phyloP scores from a whole-genome alignment of 2,113 vertebrate species.

The Herpetotheres cachinnans region DNA sequence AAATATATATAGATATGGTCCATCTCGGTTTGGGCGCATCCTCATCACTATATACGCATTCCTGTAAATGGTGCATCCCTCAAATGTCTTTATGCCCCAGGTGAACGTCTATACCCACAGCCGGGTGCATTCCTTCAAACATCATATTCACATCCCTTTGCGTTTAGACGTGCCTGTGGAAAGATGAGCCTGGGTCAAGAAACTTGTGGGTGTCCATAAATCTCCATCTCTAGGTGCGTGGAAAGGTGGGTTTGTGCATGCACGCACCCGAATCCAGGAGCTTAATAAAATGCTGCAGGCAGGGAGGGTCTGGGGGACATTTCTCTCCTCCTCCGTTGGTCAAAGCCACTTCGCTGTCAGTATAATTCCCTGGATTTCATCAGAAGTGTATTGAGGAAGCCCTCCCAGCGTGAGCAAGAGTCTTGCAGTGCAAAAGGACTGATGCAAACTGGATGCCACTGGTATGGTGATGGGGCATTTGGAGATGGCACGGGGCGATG shows the following conservation, averaged over 20 bases:
- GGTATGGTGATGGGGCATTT: background rate
- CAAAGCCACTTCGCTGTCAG: conserved; percentile 17
- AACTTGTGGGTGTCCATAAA: background rate
- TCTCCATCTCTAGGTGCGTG: background rate
- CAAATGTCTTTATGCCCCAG: background rate
- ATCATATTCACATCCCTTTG: no score
- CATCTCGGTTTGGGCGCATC: background rate
- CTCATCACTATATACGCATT: background rate
- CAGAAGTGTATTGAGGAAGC: background rate
- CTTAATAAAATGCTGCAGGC: background rate
- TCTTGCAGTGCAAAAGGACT: background rate
- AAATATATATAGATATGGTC: background rate
- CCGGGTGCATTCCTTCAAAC: background rate
- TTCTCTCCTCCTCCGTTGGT: background rate
- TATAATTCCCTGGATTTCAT: background rate
- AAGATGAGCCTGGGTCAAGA: background rate
- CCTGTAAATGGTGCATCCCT: background rate
- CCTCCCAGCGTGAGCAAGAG: background rate
- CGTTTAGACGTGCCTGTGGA: background rate
- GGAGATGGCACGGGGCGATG: background rate
- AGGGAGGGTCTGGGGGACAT: background rate
- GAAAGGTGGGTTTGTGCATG: background rate
- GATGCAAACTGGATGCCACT: background rate
- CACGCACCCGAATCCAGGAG: background rate
- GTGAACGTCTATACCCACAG: accelerated